Evolutionary conservation across 2,888 invertebrate genomes (phyloP).

Genomic region (Spialia ferax): DNA sequence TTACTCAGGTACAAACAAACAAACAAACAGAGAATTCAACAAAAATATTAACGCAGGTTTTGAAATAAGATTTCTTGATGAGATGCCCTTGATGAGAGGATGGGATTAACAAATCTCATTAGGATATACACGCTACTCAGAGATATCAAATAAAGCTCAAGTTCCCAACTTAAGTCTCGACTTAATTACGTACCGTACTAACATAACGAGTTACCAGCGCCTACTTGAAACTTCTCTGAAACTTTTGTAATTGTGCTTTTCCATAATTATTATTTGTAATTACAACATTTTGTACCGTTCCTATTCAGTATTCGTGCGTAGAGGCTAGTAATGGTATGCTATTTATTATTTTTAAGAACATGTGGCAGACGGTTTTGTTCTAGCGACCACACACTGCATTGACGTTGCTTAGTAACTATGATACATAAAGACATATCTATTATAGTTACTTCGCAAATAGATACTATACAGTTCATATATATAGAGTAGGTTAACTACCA

Average conservation of each 20-base stretch:
- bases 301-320: neutral
- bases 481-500: too few species aligned
- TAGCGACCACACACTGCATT: too few species aligned
- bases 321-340: neutral
- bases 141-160: constrained; percentile 32
- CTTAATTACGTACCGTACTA: constrained; percentile 26
- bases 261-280: neutral
- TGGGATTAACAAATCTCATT: constrained; percentile 24
- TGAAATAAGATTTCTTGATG: constrained; percentile 6
- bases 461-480: too few species aligned
- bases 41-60: neutral
- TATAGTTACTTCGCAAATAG: too few species aligned
- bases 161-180: constrained; percentile 22
- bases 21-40: neutral
- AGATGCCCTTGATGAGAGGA: neutral
- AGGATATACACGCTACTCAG: constrained; percentile 23
- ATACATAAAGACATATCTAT: too few species aligned
- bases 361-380: too few species aligned
- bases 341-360: neutral
- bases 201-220: constrained; percentile 15
- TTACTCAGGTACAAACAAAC: neutral
- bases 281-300: neutral
- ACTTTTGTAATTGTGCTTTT: constrained; percentile 10
- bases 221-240: constrained; percentile 4
- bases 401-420: too few species aligned